Conservation (phyloP, 1,140 invertebrate genomes). For the Cryptotermes secundus region DNA sequence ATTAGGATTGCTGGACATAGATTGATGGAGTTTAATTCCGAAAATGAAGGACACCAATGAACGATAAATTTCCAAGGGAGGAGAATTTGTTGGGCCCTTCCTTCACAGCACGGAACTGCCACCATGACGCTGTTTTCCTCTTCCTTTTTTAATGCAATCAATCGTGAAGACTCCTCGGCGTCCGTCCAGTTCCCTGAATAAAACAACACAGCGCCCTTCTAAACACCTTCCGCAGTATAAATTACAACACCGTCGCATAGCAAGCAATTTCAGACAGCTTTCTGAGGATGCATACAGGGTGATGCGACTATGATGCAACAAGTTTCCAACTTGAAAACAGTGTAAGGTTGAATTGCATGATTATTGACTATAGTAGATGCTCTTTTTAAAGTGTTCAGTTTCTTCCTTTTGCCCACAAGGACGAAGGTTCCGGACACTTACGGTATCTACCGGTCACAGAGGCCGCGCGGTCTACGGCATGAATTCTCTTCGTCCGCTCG, state of each 20-base stretch:
- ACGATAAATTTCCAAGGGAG: slow-evolving; percentile 29
- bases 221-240: not conserved
- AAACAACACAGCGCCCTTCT: not conserved
- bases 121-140: not conserved
- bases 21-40: slow-evolving; percentile 36
- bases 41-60: slow-evolving; percentile 34
- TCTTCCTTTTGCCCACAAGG: too few relatives aligned
- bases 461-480: too few relatives aligned
- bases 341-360: too few relatives aligned
- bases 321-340: not conserved
- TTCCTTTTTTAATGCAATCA: slow-evolving; percentile 1
- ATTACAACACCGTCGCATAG: not conserved
- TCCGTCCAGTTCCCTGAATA: not conserved
- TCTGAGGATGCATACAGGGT: not conserved
- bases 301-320: not conserved
- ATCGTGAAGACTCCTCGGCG: not conserved
- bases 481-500: too few relatives aligned
- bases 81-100: not conserved
- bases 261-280: not conserved
- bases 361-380: too few relatives aligned
- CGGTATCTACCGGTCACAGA: too few relatives aligned
- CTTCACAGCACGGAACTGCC: not conserved
- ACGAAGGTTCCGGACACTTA: too few relatives aligned
- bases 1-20: slow-evolving; percentile 32
- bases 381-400: too few relatives aligned